Evolutionary conservation across 2,113 vertebrate species (phyloP), one percentile per base, ranked within the genome.

Genomic region (Polypterus bichir): DNA sequence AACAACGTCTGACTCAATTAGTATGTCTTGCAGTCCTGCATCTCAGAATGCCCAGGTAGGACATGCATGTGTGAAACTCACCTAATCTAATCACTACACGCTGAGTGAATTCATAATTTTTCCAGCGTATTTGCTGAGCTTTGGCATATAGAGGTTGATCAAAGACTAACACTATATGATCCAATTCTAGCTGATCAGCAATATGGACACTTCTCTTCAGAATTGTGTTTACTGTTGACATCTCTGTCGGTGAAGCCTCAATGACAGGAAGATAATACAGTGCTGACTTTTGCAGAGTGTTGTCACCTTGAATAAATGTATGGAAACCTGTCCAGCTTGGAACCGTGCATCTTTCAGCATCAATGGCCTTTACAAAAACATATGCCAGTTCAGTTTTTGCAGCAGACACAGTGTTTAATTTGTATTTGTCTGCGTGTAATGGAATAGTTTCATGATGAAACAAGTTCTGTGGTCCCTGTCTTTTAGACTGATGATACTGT

Each of bases 251-350:
- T 46, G 52, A 56, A 9, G 52, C 64, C 44, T 61, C 64, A 66
- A 57, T 62, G 47, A 66, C 65, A 53, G 60, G 60, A 68, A 68
- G 61, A 54, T 64, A 68, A 65, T 55, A 45, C 44, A 65, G 11
- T 48, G 59, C 49, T 55, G 58, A 65, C 44, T 60, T 59, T 65
- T 9, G 64, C 57, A 60, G n/a, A n/a, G n/a, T n/a, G n/a, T n/a
- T n/a, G n/a, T n/a, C n/a, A n/a, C n/a, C n/a, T n/a, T n/a, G n/a
- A n/a, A n/a, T n/a, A n/a, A n/a, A n/a, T n/a, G n/a, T n/a, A n/a
- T n/a, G n/a, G n/a, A n/a, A n/a, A n/a, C n/a, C n/a, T n/a, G n/a
- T n/a, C n/a, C n/a, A n/a, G n/a, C n/a, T n/a, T n/a, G n/a, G n/a
- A n/a, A n/a, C n/a, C n/a, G n/a, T n/a, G n/a, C n/a, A n/a, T n/a